Evolutionary conservation across 2,888 invertebrate genomes (phyloP).

Genomic region (Agrilus cyanescens): DNA sequence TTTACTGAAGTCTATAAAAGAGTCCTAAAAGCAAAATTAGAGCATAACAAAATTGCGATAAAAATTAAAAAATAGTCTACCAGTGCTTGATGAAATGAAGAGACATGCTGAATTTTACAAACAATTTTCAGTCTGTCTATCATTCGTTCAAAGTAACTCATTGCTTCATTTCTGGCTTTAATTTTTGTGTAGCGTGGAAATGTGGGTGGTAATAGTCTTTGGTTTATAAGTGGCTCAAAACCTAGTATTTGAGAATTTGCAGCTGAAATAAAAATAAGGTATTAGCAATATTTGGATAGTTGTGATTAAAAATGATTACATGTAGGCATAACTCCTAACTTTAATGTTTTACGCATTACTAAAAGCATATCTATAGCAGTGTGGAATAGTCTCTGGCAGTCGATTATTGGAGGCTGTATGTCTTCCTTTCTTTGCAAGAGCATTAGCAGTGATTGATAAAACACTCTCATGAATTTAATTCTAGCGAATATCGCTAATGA

Average conservation of each 20-base stretch:
- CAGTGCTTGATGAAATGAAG: slow-evolving; percentile 71
- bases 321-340: slow-evolving; percentile 59
- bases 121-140: slow-evolving; percentile 70
- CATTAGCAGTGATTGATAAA: slow-evolving; percentile 67
- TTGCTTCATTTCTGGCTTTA: slow-evolving; percentile 64
- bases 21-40: slow-evolving; percentile 35
- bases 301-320: slow-evolving; percentile 32
- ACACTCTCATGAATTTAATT: slow-evolving; percentile 74
- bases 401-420: slow-evolving; percentile 49
- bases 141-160: slow-evolving; percentile 71
- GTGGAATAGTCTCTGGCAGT: slow-evolving; percentile 69
- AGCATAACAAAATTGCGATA: background rate
- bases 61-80: slow-evolving; percentile 37
- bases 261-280: slow-evolving; percentile 31
- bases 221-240: slow-evolving; percentile 93
- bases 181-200: slow-evolving; percentile 95
- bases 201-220: slow-evolving; percentile 90
- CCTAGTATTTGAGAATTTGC: slow-evolving; percentile 76
- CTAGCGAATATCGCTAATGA: slow-evolving; percentile 63
- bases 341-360: slow-evolving; percentile 62
- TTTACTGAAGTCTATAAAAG: slow-evolving; percentile 86
- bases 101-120: slow-evolving; percentile 66
- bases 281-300: background rate
- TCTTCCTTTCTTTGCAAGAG: slow-evolving; percentile 48
- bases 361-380: slow-evolving; percentile 76